Evolutionary conservation across 2,113 vertebrate species (phyloP).

Genomic region (Strix aluco): DNA sequence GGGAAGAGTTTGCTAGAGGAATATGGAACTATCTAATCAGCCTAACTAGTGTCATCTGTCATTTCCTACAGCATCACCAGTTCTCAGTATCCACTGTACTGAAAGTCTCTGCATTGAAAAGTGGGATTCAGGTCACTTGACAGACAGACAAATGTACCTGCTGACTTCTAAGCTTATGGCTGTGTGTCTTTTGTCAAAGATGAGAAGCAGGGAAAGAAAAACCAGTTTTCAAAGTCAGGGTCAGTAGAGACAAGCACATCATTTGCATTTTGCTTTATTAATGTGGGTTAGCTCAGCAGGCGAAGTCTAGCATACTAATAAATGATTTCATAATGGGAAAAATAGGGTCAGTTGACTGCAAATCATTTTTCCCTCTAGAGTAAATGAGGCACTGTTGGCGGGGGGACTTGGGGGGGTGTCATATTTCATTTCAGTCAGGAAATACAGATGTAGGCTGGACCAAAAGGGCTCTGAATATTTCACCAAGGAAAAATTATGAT

Average conservation of each 20-base stretch:
- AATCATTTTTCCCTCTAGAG: not conserved
- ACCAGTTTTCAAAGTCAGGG: not conserved
- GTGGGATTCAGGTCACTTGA: not conserved
- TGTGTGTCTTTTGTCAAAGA: not conserved
- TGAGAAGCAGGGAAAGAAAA: conserved; percentile 25
- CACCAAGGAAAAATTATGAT: not conserved
- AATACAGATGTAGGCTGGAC: not conserved
- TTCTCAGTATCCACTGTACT: not conserved
- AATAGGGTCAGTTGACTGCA: not conserved
- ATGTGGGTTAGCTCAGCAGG: not conserved
- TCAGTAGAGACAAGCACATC: not conserved
- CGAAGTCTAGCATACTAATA: not conserved
- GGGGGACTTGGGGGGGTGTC: not conserved
- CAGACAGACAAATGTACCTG: not conserved
- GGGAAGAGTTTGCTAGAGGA: not conserved
- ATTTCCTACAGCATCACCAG: not conserved
- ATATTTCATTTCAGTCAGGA: not conserved
- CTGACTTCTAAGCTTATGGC: conserved; percentile 12
- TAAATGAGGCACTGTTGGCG: not conserved
- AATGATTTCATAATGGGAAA: conserved; percentile 3
- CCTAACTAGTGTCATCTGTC: not conserved
- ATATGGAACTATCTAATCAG: not conserved
- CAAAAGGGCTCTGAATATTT: not conserved
- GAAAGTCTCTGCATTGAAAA: not conserved
- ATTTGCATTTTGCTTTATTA: conserved; percentile 49